phyloP scores from a whole-genome alignment of 2,888 invertebrate species.

The Atrina japonica region DNA sequence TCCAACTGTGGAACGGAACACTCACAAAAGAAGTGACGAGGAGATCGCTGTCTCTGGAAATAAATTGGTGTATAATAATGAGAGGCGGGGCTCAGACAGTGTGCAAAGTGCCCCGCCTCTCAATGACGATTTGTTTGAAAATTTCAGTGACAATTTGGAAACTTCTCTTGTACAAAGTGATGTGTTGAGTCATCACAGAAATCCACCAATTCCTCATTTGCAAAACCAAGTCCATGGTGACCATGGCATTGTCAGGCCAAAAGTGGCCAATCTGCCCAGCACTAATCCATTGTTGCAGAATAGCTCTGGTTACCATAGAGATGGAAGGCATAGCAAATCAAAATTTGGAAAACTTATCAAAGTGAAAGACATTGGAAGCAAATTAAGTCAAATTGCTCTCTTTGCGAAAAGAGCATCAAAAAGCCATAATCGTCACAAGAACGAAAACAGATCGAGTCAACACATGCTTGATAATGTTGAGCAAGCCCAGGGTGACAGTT shows the following conservation, averaged over 20 bases:
- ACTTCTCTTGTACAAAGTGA: constrained; percentile 82
- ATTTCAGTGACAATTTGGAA: constrained; percentile 75
- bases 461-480: not conserved
- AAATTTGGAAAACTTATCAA: constrained; percentile 62
- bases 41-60: constrained; percentile 82
- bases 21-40: constrained; percentile 83
- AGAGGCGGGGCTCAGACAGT: constrained; percentile 45
- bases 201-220: constrained; percentile 86
- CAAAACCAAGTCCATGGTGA: constrained; percentile 86
- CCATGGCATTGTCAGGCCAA: constrained; percentile 68
- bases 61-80: constrained; percentile 59
- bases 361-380: constrained; percentile 64
- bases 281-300: constrained; percentile 18
- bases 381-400: constrained; percentile 51
- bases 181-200: constrained; percentile 75
- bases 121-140: constrained; percentile 71
- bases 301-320: constrained; percentile 24
- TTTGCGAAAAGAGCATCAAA: constrained; percentile 45
- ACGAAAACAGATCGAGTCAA: constrained; percentile 1
- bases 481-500: not conserved
- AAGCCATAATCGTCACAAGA: constrained; percentile 16
- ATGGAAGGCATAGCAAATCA: constrained; percentile 37
- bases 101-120: constrained; percentile 48
- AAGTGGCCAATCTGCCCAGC: constrained; percentile 79
- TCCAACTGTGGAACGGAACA: constrained; percentile 89